Evolutionary conservation across 2,888 invertebrate genomes (phyloP).

Genomic region (Luffia ferchaultella): DNA sequence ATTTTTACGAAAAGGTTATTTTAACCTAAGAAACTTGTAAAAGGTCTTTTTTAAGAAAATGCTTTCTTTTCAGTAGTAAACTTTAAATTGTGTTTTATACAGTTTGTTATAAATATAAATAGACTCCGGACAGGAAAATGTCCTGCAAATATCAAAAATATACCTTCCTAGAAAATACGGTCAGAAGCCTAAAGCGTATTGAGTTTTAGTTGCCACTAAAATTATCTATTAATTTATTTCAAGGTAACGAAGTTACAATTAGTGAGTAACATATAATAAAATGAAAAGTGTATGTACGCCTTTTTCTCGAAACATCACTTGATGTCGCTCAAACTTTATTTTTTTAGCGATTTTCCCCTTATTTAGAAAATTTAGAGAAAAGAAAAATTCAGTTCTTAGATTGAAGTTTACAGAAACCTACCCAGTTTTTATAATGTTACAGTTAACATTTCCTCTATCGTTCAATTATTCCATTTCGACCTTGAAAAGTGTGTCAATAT

Average conservation of each 20-base stretch:
- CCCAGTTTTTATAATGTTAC: neutral
- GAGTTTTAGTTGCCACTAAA: too few species aligned
- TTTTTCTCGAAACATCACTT: too few species aligned
- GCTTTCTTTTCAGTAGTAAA: neutral
- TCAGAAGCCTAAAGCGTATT: too few species aligned
- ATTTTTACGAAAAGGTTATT: neutral
- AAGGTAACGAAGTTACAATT: too few species aligned
- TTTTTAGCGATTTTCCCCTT: too few species aligned
- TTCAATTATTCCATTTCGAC: constrained; percentile 18
- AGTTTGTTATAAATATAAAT: neutral
- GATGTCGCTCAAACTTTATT: too few species aligned
- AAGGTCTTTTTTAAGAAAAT: neutral
- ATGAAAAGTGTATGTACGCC: too few species aligned
- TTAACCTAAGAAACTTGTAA: neutral
- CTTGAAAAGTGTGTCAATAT: constrained; percentile 22
- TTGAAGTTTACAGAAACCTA: neutral
- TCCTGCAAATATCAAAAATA: neutral
- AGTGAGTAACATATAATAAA: too few species aligned
- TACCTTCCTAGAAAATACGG: neutral
- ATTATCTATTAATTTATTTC: too few species aligned
- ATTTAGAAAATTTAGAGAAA: too few species aligned
- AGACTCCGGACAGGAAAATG: neutral
- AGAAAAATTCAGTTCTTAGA: neutral
- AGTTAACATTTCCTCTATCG: neutral
- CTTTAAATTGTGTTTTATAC: neutral